phyloP scores from a whole-genome alignment of 2,113 vertebrate genomes.

The Pampusana beccarii region DNA sequence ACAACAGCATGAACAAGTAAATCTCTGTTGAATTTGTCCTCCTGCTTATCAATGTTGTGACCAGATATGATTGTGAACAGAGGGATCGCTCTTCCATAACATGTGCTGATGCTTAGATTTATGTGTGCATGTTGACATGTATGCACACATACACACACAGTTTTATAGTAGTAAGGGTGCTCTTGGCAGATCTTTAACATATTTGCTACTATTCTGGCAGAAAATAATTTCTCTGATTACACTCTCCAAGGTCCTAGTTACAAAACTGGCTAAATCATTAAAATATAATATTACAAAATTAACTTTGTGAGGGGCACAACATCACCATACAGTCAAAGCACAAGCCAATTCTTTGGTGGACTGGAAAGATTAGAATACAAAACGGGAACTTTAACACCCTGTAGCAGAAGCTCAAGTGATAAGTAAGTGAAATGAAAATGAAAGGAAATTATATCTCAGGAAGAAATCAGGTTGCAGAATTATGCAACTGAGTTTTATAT shows the following conservation, averaged over 20 bases:
- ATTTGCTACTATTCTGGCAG: not conserved
- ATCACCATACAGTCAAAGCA: not conserved
- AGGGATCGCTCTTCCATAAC: not conserved
- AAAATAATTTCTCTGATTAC: not conserved
- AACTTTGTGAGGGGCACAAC: not conserved
- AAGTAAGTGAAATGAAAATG: not conserved
- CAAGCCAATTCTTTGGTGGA: not conserved
- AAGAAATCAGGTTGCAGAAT: not conserved
- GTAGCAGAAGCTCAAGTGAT: not conserved
- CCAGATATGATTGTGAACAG: fast-evolving
- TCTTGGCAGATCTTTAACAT: not conserved
- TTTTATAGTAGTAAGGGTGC: not conserved
- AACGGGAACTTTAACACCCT: not conserved
- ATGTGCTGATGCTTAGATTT: not conserved
- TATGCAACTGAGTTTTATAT: not conserved
- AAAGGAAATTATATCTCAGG: not conserved
- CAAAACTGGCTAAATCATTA: not conserved
- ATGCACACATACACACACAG: not conserved
- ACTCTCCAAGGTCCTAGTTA: not conserved
- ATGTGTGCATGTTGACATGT: not conserved
- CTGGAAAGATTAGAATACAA: not conserved
- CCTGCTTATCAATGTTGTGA: not conserved
- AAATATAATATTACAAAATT: not conserved
- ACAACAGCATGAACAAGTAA: not conserved
- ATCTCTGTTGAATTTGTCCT: not conserved